A percentile compares a stretch with the other conserved stretches of the same genome.
Evolutionary conservation across 1,140 invertebrate genomes (phyloP).

Genomic region (Delia radicum): DNA sequence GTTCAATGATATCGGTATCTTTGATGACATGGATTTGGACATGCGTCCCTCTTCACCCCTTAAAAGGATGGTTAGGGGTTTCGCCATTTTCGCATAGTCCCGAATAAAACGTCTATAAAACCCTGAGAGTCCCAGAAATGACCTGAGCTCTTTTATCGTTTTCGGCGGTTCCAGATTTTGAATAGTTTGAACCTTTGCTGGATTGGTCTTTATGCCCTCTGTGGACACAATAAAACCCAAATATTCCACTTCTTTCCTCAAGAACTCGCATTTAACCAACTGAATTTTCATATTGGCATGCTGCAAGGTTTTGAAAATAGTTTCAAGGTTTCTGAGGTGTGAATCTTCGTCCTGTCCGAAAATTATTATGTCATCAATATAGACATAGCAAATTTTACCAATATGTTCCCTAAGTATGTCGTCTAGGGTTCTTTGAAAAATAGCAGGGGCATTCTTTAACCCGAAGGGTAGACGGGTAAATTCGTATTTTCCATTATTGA

Average conservation of each 20-base stretch:
- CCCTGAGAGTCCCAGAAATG: too few relatives aligned
- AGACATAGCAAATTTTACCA: slow-evolving; percentile 24
- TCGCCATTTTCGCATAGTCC: slow-evolving; percentile 35
- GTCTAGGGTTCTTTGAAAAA: too few relatives aligned
- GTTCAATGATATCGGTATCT: background rate
- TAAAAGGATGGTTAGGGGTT: slow-evolving; percentile 37
- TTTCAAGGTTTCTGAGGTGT: slow-evolving; percentile 16
- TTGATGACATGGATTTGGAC: slow-evolving; percentile 19
- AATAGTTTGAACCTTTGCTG: slow-evolving; percentile 25
- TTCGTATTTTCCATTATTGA: too few relatives aligned
- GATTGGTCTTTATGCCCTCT: slow-evolving; percentile 31
- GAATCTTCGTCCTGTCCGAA: slow-evolving; percentile 5
- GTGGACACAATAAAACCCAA: slow-evolving; percentile 31
- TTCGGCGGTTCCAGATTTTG: slow-evolving; percentile 24
- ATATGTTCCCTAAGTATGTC: too few relatives aligned
- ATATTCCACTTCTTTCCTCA: slow-evolving; percentile 33
- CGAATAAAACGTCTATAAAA: too few relatives aligned
- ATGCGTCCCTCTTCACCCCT: slow-evolving; percentile 26
- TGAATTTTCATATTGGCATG: slow-evolving; percentile 56
- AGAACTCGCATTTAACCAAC: slow-evolving; percentile 55
- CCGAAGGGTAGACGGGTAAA: too few relatives aligned
- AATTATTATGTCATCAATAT: slow-evolving; percentile 26
- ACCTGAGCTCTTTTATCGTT: slow-evolving; percentile 25
- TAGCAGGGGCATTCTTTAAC: slow-evolving; percentile 47
- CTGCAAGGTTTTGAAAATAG: slow-evolving; percentile 32